A percentile compares a stretch with the other conserved stretches of the same genome.
phyloP scores from a whole-genome alignment of 2,888 invertebrate species.

The Hemaris fuciformis region DNA sequence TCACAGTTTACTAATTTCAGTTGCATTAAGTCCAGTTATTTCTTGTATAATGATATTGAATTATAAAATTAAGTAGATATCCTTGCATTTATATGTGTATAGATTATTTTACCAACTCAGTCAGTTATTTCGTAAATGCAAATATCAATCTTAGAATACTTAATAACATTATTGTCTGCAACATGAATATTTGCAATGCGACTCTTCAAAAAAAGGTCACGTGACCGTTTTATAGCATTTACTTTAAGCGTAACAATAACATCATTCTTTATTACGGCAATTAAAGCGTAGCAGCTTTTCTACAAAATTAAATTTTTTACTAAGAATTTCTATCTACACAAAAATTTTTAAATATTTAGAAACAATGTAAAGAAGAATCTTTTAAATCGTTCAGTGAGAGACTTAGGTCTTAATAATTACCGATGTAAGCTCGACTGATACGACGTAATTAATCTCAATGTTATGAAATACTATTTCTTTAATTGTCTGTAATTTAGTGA shows the following conservation, averaged over 20 bases:
- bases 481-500: slow-evolving; percentile 80
- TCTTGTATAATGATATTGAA: slow-evolving; percentile 3
- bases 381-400: slow-evolving; percentile 62
- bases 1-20: slow-evolving; percentile 25
- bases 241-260: slow-evolving; percentile 7
- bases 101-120: slow-evolving; percentile 3
- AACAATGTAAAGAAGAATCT: slow-evolving; percentile 49
- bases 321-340: slow-evolving; percentile 22
- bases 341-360: slow-evolving; percentile 46
- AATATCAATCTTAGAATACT: background rate
- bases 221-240: background rate
- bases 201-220: background rate
- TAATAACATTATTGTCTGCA: background rate
- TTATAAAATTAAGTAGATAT: background rate
- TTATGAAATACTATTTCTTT: slow-evolving; percentile 68
- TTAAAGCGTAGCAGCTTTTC: slow-evolving; percentile 12
- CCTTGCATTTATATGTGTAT: slow-evolving; percentile 1
- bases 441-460: slow-evolving; percentile 68
- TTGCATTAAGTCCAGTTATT: slow-evolving; percentile 3
- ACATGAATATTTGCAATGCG: background rate
- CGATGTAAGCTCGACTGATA: slow-evolving; percentile 71
- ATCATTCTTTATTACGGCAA: slow-evolving; percentile 13
- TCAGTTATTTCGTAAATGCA: background rate
- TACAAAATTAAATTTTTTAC: slow-evolving; percentile 5
- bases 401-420: slow-evolving; percentile 57